These are phyloP conservation scores for Radopholus similis DNA, from an alignment of 1,140 invertebrate genomes.

Conservation along the genomic window DNA sequence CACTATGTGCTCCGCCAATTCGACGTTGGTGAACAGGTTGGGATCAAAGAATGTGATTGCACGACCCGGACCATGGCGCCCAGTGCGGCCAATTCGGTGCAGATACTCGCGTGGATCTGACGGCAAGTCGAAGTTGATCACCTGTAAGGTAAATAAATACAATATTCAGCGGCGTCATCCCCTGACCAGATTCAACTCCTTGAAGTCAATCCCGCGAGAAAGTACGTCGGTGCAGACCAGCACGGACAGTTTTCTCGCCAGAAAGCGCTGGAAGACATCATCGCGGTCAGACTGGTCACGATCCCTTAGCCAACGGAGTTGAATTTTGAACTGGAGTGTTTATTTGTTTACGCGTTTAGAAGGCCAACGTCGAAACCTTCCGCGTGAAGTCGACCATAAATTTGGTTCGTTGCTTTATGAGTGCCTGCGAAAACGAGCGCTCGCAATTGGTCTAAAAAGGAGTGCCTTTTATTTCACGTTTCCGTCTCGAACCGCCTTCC, in stretches of 20 bases:
- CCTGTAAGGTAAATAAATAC: too few species aligned
- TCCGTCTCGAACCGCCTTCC: too few species aligned
- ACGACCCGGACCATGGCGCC: background rate
- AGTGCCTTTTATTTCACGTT: too few species aligned
- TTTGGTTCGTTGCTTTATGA: background rate
- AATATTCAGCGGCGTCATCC: too few species aligned
- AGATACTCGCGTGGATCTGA: constrained; percentile 85
- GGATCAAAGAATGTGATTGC: constrained; percentile 5
- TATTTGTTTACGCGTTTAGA: too few species aligned
- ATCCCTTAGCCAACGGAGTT: too few species aligned
- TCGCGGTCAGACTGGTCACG: constrained; percentile 83
- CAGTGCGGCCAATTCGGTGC: background rate
- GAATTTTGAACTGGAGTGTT: too few species aligned
- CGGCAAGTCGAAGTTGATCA: constrained; percentile 85
- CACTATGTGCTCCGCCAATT: background rate
- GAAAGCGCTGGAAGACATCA: constrained; percentile 76
- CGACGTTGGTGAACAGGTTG: background rate
- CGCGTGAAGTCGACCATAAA: constrained; percentile 2
- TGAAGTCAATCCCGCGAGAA: constrained; percentile 82
- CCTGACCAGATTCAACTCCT: constrained; percentile 75
- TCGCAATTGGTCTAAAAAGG: too few species aligned
- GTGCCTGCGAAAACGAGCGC: constrained; percentile 1
- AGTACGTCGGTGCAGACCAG: constrained; percentile 88
- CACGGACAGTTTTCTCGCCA: constrained; percentile 68
- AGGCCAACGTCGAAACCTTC: too few species aligned